Percentiles rank a stretch among this genome's conserved stretches.
Evolutionary conservation across 2,797 vertebrate genomes (phyloP).

Genomic region (Pipistrellus kuhlii): DNA sequence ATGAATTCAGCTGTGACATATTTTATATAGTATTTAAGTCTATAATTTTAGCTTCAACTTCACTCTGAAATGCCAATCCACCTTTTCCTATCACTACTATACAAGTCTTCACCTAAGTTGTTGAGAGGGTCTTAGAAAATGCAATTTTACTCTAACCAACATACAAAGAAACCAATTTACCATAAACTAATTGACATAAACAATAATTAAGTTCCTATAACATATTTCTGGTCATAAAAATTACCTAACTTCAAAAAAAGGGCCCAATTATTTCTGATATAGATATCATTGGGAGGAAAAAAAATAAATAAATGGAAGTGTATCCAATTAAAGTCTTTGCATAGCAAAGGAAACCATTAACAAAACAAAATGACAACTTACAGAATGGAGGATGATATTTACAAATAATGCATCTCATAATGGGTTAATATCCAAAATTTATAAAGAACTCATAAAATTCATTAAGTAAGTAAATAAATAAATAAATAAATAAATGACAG

Average conservation of each 20-base stretch:
- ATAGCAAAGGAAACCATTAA: background rate
- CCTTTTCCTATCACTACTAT: background rate
- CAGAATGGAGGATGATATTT: background rate
- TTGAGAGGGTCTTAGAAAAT: background rate
- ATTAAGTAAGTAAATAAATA: background rate
- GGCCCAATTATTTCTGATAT: background rate
- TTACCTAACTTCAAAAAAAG: background rate
- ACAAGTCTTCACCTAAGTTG: background rate
- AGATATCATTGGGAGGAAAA: background rate
- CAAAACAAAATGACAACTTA: background rate
- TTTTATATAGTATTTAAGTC: background rate
- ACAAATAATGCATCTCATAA: background rate
- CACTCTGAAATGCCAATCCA: background rate
- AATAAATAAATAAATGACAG: too few species aligned
- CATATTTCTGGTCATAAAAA: background rate
- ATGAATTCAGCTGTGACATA: background rate
- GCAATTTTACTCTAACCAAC: background rate
- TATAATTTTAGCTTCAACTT: background rate
- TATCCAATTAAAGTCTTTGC: background rate
- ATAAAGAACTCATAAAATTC: background rate
- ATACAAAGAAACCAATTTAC: background rate
- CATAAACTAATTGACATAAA: background rate
- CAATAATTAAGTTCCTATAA: background rate
- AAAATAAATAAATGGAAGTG: background rate
- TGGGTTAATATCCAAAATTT: background rate